A percentile compares a stretch with the other conserved stretches of the same genome.
Evolutionary conservation across 2,888 invertebrate genomes (phyloP).

Genomic region (Labia minor): DNA sequence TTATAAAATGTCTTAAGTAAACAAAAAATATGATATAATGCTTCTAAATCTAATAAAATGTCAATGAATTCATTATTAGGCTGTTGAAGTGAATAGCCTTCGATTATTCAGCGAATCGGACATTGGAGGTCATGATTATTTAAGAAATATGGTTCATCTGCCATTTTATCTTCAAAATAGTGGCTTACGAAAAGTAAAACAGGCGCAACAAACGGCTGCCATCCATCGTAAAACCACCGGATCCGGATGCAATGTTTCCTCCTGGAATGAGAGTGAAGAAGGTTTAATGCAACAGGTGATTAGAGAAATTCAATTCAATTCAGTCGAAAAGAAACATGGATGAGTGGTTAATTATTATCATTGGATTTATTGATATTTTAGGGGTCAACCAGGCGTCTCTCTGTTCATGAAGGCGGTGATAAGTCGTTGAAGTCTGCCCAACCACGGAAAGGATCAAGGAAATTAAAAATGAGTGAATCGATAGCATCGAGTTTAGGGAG

Average conservation of each 20-base stretch:
- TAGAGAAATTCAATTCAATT: no score
- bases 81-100: conserved; percentile 80
- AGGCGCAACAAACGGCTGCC: conserved; percentile 69
- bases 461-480: conserved; percentile 73
- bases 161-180: conserved; percentile 98
- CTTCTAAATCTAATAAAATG: conserved; percentile 20
- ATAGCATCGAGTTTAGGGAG: conserved; percentile 86
- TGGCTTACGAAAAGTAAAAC: conserved; percentile 76
- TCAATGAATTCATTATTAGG: conserved; percentile 41
- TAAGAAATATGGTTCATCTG: conserved; percentile 91
- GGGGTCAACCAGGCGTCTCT: neutral
- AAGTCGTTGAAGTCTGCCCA: neutral
- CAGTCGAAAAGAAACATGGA: no score
- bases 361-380: neutral
- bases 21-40: no score
- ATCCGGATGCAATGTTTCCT: conserved; percentile 30
- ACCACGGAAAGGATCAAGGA: conserved; percentile 50
- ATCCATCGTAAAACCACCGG: conserved; percentile 39
- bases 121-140: conserved; percentile 89
- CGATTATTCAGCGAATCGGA: conserved; percentile 80
- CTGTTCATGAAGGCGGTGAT: neutral
- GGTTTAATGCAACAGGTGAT: conserved; percentile 31
- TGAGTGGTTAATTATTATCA: no score
- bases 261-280: conserved; percentile 46
- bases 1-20: no score